A percentile compares a stretch with the other conserved stretches of the same genome.
These are phyloP conservation scores for Rhipidura dahli DNA, from an alignment of 2,113 vertebrate species.

Conservation along the genomic window DNA sequence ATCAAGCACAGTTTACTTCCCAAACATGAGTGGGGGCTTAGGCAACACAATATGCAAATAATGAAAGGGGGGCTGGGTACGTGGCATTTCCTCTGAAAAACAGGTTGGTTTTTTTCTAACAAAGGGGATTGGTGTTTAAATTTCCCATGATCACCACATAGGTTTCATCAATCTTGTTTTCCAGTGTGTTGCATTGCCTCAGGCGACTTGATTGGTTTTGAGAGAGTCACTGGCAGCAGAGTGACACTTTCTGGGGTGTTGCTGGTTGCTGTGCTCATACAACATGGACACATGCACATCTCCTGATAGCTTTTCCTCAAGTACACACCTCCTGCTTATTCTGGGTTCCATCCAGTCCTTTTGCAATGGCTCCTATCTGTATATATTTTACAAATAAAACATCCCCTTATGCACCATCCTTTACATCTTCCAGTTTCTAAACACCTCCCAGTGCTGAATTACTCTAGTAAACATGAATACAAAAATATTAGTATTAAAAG, in stretches of 20 bases:
- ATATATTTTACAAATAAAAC: not conserved
- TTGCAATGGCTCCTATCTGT: not conserved
- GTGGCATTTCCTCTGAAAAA: not conserved
- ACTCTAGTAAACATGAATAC: not conserved
- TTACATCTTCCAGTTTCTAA: not conserved
- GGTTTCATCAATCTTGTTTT: not conserved
- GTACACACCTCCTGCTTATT: not conserved
- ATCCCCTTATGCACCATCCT: not conserved
- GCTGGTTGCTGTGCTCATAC: not conserved
- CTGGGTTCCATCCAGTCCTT: not conserved
- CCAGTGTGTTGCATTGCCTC: not conserved
- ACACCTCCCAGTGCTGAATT: not conserved
- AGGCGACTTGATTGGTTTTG: not conserved
- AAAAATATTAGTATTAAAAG: not conserved
- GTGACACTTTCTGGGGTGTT: not conserved
- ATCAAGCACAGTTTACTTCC: not conserved
- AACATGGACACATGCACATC: rapidly evolving
- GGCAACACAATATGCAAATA: not conserved
- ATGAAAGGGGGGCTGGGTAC: not conserved
- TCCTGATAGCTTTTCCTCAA: not conserved
- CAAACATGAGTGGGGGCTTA: not conserved
- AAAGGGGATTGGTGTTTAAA: not conserved
- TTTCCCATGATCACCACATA: not conserved
- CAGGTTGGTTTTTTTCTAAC: not conserved
- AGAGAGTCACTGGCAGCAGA: not conserved